These are phyloP conservation scores for Halocynthia roretzi DNA, from an alignment of 23 tunicate genomes.

Conservation along the genomic window DNA sequence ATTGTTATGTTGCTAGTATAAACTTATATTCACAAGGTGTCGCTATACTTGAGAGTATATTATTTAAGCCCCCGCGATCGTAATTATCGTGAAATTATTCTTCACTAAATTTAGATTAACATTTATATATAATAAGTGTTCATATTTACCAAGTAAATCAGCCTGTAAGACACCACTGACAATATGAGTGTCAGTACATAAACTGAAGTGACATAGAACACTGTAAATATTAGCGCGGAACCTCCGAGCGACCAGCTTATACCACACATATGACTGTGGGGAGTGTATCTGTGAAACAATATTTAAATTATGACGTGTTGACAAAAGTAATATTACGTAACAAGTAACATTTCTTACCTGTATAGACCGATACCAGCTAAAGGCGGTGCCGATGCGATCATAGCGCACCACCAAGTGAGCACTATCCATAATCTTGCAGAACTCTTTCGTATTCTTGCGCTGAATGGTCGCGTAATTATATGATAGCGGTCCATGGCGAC, in stretches of 20 bases:
- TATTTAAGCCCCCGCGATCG: too few relatives aligned
- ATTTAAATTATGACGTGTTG: not conserved
- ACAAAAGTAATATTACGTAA: not conserved
- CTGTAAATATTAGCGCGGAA: conserved; percentile 31
- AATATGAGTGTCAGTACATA: conserved; percentile 34
- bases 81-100: too few relatives aligned
- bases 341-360: conserved; percentile 33
- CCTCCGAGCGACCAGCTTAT: conserved; percentile 60
- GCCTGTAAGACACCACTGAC: conserved; percentile 26
- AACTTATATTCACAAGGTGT: too few relatives aligned
- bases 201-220: conserved; percentile 52
- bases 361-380: conserved; percentile 52
- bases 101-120: too few relatives aligned
- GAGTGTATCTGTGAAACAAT: conserved; percentile 49
- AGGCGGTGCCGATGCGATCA: conserved; percentile 46
- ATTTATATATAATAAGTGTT: not conserved
- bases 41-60: too few relatives aligned
- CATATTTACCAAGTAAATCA: conserved; percentile 53
- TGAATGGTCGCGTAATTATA: conserved; percentile 74
- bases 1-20: too few relatives aligned
- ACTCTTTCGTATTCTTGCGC: conserved; percentile 34
- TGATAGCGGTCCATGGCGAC: conserved; percentile 79
- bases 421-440: conserved; percentile 34
- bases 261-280: conserved; percentile 37
- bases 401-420: conserved; percentile 58